Evolutionary conservation across 2,888 invertebrate genomes (phyloP).

Genomic region (Tenthredo distinguenda): DNA sequence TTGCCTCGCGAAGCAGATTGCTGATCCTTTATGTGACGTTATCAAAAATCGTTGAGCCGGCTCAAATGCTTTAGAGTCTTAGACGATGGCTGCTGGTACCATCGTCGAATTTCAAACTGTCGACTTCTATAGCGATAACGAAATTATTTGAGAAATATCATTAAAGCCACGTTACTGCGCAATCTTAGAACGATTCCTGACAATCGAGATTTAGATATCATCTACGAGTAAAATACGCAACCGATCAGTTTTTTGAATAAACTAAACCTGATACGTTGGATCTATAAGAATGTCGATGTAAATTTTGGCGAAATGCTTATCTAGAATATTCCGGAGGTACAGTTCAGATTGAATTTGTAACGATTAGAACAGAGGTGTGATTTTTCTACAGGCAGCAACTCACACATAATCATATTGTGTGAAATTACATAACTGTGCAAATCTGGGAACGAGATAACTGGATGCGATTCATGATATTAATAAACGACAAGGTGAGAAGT

Average conservation of each 20-base stretch:
- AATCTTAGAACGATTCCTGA: background rate
- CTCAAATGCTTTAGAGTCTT: background rate
- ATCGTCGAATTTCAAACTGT: slow-evolving; percentile 20
- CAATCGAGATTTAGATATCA: background rate
- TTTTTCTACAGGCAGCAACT: background rate
- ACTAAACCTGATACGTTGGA: background rate
- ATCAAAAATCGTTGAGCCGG: slow-evolving; percentile 6
- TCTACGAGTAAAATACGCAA: background rate
- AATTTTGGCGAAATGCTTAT: background rate
- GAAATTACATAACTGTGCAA: background rate
- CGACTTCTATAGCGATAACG: background rate
- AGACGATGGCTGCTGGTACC: background rate
- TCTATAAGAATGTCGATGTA: no score
- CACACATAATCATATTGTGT: background rate
- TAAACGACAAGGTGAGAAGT: background rate
- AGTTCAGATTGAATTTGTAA: background rate
- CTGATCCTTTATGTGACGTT: background rate
- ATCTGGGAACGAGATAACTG: background rate
- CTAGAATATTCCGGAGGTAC: background rate
- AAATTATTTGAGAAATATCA: background rate
- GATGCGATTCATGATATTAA: background rate
- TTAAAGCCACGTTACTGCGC: background rate
- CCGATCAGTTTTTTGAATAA: background rate
- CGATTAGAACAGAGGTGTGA: no score
- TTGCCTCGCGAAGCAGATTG: background rate